Evolutionary conservation across 2,113 vertebrate species (phyloP).

Genomic region (Apus apus): DNA sequence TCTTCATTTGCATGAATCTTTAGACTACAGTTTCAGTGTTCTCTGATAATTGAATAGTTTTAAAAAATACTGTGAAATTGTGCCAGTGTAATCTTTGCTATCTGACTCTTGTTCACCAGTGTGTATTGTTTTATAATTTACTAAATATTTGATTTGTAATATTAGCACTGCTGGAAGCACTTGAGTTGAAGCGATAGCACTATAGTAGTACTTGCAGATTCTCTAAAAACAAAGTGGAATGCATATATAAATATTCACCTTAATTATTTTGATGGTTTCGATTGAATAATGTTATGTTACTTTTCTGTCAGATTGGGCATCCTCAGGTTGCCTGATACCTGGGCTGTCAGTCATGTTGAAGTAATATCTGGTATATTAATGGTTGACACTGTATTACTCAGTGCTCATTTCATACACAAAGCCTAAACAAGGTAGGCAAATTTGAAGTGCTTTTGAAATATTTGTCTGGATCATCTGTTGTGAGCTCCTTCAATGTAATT

Average conservation of each 20-base stretch:
- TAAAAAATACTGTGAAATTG: neutral
- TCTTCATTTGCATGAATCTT: neutral
- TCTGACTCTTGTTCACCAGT: neutral
- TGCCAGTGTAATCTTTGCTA: neutral
- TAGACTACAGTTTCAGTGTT: neutral
- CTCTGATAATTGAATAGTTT: neutral
- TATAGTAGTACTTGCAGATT: neutral
- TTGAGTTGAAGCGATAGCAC: neutral
- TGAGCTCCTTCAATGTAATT: neutral
- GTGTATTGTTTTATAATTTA: neutral
- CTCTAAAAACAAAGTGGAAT: neutral
- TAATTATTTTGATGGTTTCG: neutral
- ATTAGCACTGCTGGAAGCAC: neutral
- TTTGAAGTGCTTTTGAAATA: neutral
- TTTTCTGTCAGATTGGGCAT: neutral
- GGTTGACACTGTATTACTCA: neutral
- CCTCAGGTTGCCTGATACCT: neutral
- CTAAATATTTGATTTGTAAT: neutral
- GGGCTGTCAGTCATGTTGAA: neutral
- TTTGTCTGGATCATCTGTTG: neutral
- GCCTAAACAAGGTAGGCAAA: neutral
- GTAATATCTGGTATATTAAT: neutral
- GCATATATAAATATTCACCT: neutral
- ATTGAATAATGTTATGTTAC: neutral
- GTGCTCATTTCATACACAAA: neutral